Conservation (phyloP, 2,113 vertebrate genomes). For the Tamias sibiricus region DNA sequence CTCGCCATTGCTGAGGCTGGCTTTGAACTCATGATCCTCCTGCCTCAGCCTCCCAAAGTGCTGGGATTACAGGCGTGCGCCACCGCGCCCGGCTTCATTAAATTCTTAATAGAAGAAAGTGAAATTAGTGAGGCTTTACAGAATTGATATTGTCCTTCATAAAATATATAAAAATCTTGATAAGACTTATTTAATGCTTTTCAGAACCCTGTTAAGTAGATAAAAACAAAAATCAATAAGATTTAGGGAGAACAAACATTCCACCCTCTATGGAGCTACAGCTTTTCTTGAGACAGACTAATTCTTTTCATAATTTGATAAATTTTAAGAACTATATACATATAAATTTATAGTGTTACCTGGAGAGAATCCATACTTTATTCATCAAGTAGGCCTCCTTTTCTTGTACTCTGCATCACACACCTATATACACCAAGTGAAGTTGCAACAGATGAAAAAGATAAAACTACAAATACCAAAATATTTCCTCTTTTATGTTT, state of each 20-base stretch:
- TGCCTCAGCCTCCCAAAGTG: no score
- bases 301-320: constrained; percentile 31
- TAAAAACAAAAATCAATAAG: not conserved
- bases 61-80: no score
- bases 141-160: not conserved
- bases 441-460: not conserved
- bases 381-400: constrained; percentile 29
- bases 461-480: constrained; percentile 17
- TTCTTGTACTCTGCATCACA: not conserved
- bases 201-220: constrained; percentile 5
- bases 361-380: not conserved
- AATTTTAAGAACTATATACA: not conserved
- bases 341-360: not conserved
- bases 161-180: not conserved
- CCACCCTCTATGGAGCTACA: not conserved
- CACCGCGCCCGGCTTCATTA: not conserved
- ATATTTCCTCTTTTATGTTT: constrained; percentile 1
- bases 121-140: constrained; percentile 14
- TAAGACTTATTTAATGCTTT: constrained; percentile 51
- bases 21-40: no score
- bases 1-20: no score
- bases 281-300: constrained; percentile 24
- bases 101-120: constrained; percentile 41
- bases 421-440: not conserved
- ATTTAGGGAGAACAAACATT: not conserved